Percentiles rank a stretch among this genome's conserved stretches.
Conservation (phyloP, 2,888 invertebrate species). For the Gymnoscelis rufifasciata region DNA sequence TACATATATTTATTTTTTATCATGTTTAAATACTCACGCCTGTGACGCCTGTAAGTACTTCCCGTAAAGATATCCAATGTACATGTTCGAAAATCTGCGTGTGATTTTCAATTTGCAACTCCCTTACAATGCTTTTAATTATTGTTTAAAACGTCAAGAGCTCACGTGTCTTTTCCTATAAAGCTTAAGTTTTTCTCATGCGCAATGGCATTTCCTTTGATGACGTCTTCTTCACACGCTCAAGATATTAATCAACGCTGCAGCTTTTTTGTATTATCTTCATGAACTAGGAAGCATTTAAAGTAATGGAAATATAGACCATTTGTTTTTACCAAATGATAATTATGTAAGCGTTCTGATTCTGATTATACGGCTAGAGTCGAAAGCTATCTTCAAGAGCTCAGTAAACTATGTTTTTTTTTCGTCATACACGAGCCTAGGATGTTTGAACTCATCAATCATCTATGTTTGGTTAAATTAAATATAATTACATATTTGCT, state of each 20-base stretch:
- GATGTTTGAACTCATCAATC: slow-evolving; percentile 57
- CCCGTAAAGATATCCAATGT: no score
- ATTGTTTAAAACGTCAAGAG: not conserved
- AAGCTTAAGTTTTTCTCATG: slow-evolving; percentile 35
- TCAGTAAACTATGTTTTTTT: slow-evolving; percentile 11
- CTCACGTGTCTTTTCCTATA: slow-evolving; percentile 30
- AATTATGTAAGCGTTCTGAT: slow-evolving; percentile 30
- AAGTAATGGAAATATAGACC: slow-evolving; percentile 32
- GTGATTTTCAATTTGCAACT: not conserved
- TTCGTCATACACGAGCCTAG: slow-evolving; percentile 19
- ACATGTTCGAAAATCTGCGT: not conserved
- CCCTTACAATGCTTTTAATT: not conserved
- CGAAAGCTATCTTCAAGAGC: slow-evolving; percentile 6
- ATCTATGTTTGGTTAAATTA: slow-evolving; percentile 35
- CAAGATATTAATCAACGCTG: slow-evolving; percentile 53
- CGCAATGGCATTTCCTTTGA: slow-evolving; percentile 35
- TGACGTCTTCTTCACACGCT: slow-evolving; percentile 61
- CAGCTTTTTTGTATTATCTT: slow-evolving; percentile 48
- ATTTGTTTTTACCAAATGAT: slow-evolving; percentile 30
- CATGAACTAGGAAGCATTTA: slow-evolving; percentile 52
- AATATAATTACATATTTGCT: slow-evolving; percentile 53
- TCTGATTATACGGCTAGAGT: slow-evolving; percentile 12
- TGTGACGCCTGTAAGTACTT: no score
- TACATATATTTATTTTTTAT: no score
- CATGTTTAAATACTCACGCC: no score